Evolutionary conservation across 2,888 invertebrate genomes (phyloP), one percentile per base, ranked within the genome.

Genomic region (Eledona agricola): DNA sequence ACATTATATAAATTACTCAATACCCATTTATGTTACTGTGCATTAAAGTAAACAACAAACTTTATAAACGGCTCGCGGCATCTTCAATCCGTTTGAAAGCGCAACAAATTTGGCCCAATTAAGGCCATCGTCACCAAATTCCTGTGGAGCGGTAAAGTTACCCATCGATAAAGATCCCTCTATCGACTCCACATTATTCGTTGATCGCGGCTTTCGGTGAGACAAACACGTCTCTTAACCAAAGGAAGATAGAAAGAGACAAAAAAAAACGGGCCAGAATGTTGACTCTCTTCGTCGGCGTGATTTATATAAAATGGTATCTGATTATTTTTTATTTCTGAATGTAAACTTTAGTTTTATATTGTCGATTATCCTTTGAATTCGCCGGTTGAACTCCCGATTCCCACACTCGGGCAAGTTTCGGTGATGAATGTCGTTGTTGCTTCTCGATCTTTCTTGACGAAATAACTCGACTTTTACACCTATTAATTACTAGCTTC

Each of bases 281-380:
- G 67, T 64, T 57, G 61, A 65, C 55, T 22, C 52, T 37, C 31
- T 31, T 32, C 28, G 38, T 28, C 28, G 43, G 60, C 58, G 73
- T 76, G 76, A 76, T 76, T 76, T 76, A 75, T 76, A 75, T 72
- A 71, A 74, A 74, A 74, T 72, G 72, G 69, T 74, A 72, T 73
- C 73, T 72, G 75, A 75, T 75, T 73, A 74, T 75, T 74, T 73
- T 73, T 74, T 71, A 70, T 71, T 75, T 75, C 73, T 73, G 73
- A 76, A 76, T 76, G 75, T 76, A 75, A 75, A 75, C 74, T 72
- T 74, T 71, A 72, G 73, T 75, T 76, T 76, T 75, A 76, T 76
- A 76, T 75, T 76, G 76, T 76, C 74, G 75, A 74, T 73, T 74
- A 70, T 70, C 73, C 73, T 76, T 77, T 74, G 75, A 72, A 63